These are phyloP conservation scores for Linepithema humile DNA, from an alignment of 1,140 invertebrate genomes.

Conservation along the genomic window DNA sequence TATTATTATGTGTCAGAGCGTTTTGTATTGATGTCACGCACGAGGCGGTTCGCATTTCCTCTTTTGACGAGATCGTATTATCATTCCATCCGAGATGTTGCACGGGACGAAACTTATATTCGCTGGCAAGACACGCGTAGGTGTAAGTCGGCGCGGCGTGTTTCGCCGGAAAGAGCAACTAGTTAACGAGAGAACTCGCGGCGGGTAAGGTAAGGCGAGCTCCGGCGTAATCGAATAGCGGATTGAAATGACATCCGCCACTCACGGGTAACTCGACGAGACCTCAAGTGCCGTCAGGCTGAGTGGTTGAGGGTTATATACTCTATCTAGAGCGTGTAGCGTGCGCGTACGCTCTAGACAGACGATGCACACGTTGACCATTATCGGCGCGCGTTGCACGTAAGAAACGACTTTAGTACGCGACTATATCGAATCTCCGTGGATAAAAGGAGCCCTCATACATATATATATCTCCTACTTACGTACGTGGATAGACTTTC, in stretches of 20 bases:
- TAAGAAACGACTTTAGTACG: slow-evolving; percentile 57
- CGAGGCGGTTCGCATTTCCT: neutral
- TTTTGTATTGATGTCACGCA: slow-evolving; percentile 17
- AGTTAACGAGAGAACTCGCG: slow-evolving; percentile 65
- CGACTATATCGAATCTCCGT: slow-evolving; percentile 65
- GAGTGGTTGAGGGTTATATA: slow-evolving; percentile 50
- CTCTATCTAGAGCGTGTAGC: slow-evolving; percentile 61
- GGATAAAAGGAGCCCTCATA: slow-evolving; percentile 35
- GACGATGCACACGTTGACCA: slow-evolving; percentile 65
- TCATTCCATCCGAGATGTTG: slow-evolving; percentile 3
- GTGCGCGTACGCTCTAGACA: slow-evolving; percentile 37
- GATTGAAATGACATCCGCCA: slow-evolving; percentile 74
- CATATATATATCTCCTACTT: slow-evolving; percentile 33
- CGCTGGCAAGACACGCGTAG: slow-evolving; percentile 13
- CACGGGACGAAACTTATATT: slow-evolving; percentile 27
- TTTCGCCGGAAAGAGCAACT: slow-evolving; percentile 60
- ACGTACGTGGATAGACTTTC: slow-evolving; percentile 36
- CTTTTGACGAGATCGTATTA: neutral
- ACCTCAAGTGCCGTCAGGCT: slow-evolving; percentile 53
- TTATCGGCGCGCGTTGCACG: slow-evolving; percentile 62
- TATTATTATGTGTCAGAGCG: neutral
- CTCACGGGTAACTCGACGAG: slow-evolving; percentile 73
- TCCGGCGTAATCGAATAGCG: slow-evolving; percentile 71
- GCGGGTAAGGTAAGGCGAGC: slow-evolving; percentile 59
- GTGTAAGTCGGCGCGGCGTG: slow-evolving; percentile 21